Evolutionary conservation across 1,140 invertebrate species (phyloP).

Genomic region (Procambarus clarkii): DNA sequence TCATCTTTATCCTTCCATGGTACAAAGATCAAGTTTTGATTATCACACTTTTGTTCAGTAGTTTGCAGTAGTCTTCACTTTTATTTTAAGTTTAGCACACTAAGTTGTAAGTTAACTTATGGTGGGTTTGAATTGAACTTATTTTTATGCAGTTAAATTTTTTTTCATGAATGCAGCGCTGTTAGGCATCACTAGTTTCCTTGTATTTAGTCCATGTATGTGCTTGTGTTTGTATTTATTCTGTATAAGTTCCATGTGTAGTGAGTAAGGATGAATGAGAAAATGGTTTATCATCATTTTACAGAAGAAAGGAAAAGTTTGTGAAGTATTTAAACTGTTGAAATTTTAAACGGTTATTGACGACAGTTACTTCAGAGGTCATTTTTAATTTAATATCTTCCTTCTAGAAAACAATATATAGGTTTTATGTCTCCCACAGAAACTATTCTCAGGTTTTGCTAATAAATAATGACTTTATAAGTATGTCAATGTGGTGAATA

Average conservation of each 20-base stretch:
- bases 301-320: not conserved
- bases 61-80: not conserved
- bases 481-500: too few species aligned
- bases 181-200: not conserved
- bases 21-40: not conserved
- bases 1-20: not conserved
- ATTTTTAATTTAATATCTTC: too few species aligned
- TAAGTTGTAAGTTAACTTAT: not conserved
- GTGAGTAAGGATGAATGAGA: not conserved
- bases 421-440: too few species aligned
- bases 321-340: not conserved
- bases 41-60: not conserved
- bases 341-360: too few species aligned
- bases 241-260: not conserved
- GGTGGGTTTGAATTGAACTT: not conserved
- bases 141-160: not conserved
- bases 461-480: too few species aligned
- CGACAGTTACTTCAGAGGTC: too few species aligned
- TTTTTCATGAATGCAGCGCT: not conserved
- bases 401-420: too few species aligned
- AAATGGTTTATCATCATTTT: not conserved
- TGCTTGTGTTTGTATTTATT: not conserved
- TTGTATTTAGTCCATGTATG: not conserved
- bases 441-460: too few species aligned
- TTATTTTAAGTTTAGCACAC: not conserved